Evolutionary conservation across 2,113 vertebrate genomes (phyloP).

Genomic region (Lycaon pictus): DNA sequence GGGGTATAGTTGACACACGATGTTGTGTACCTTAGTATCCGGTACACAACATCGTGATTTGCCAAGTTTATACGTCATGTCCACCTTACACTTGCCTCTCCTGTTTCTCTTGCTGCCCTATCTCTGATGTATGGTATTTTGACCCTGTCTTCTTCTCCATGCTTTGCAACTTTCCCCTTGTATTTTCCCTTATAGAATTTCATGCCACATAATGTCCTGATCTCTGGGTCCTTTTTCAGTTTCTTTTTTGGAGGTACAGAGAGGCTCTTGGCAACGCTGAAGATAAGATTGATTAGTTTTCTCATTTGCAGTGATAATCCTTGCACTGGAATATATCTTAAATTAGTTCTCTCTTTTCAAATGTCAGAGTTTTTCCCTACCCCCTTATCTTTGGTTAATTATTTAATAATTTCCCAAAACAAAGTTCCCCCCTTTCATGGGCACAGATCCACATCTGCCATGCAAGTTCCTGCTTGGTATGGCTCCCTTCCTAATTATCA

Average conservation of each 20-base stretch:
- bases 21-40: not conserved
- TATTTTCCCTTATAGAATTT: not conserved
- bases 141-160: not conserved
- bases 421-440: not conserved
- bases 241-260: not conserved
- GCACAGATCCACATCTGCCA: not conserved
- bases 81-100: not conserved
- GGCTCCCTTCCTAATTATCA: not conserved
- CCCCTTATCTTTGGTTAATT: not conserved
- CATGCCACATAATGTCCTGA: not conserved
- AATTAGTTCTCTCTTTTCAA: not conserved
- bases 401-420: not conserved
- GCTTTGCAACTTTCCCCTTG: not conserved
- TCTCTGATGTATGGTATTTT: not conserved
- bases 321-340: not conserved
- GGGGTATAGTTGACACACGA: not conserved
- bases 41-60: not conserved
- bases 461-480: not conserved
- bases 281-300: not conserved
- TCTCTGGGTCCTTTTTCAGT: not conserved
- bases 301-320: not conserved
- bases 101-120: not conserved
- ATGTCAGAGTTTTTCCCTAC: not conserved
- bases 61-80: not conserved
- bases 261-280: not conserved